These are phyloP conservation scores for Drosophila picticornis DNA, from an alignment of 2,888 invertebrate genomes.

Conservation along the genomic window DNA sequence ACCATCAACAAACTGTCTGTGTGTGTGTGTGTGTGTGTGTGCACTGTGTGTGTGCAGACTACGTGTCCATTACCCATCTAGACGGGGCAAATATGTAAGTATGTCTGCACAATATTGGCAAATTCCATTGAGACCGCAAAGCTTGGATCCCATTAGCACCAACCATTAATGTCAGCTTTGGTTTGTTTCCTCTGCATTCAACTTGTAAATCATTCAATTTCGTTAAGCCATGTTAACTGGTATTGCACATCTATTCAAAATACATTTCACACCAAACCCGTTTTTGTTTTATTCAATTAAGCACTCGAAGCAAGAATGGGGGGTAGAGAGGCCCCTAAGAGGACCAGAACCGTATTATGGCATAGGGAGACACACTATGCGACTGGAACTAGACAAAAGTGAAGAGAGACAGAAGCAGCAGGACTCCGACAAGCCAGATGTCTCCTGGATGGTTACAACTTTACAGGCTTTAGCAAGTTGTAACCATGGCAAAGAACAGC, in stretches of 20 bases:
- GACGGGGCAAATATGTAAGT: neutral
- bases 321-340: no score
- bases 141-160: neutral
- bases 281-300: no score
- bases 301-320: no score
- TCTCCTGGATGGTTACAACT: no score
- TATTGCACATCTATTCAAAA: neutral
- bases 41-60: conserved; percentile 1
- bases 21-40: neutral
- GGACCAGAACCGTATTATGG: no score
- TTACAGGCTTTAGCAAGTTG: no score
- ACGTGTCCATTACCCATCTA: conserved; percentile 19
- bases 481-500: no score
- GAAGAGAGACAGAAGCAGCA: no score
- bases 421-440: no score
- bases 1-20: neutral
- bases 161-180: neutral
- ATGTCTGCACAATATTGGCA: neutral
- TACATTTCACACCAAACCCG: neutral
- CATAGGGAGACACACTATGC: no score
- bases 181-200: neutral
- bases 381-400: no score
- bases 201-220: neutral
- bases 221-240: neutral
- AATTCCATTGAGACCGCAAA: neutral